Evolutionary conservation across 2,113 vertebrate species (phyloP).

Genomic region (Dasyornis broadbenti): DNA sequence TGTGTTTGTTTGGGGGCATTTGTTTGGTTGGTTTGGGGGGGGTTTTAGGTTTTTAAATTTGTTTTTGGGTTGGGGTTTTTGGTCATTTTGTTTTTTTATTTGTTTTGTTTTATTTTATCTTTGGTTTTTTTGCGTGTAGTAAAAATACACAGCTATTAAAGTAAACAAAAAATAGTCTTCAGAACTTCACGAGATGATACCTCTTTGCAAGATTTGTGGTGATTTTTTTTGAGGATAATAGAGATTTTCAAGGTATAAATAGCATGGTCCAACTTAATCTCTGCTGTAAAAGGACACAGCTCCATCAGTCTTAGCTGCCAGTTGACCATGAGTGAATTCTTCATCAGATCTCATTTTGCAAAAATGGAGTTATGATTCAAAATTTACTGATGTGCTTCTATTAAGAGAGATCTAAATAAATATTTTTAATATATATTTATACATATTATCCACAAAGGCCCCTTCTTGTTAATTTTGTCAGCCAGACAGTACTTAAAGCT

Average conservation of each 20-base stretch:
- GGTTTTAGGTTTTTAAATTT: neutral
- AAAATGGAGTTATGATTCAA: slow-evolving; percentile 16
- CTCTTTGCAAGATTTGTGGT: neutral
- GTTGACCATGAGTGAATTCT: neutral
- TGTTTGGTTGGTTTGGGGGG: neutral
- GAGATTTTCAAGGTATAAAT: neutral
- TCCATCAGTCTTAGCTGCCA: neutral
- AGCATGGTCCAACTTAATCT: neutral
- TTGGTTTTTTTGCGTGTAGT: neutral
- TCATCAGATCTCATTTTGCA: neutral
- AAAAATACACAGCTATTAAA: neutral
- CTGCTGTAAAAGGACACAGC: neutral
- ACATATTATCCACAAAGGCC: neutral
- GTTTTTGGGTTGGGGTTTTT: neutral
- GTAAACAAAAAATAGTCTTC: neutral
- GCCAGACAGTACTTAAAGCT: slow-evolving; percentile 61
- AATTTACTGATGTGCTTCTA: slow-evolving; percentile 11
- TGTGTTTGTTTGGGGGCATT: neutral
- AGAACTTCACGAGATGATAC: neutral
- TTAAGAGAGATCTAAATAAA: slow-evolving; percentile 52
- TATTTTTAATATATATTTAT: neutral
- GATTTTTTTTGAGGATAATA: neutral
- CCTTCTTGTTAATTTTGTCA: slow-evolving; percentile 71
- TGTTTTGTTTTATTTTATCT: neutral
- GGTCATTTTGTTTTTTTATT: neutral